Evolutionary conservation across 2,888 invertebrate species (phyloP).

Genomic region (Cantharis nigra): DNA sequence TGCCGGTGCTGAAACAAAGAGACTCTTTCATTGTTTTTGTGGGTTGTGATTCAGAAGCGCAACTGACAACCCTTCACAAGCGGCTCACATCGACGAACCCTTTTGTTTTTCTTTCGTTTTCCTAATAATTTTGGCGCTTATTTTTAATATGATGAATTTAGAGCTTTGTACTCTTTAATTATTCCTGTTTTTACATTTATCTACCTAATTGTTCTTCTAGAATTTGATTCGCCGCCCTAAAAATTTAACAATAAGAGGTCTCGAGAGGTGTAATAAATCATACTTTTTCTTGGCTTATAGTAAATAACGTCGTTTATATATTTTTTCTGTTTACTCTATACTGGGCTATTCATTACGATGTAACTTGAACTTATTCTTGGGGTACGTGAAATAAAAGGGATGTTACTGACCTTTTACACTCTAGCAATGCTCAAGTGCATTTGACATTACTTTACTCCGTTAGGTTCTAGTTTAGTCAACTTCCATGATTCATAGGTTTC

Average conservation of each 20-base stretch:
- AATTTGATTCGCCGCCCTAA: slow-evolving; percentile 40
- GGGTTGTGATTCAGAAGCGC: slow-evolving; percentile 50
- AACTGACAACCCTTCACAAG: slow-evolving; percentile 56
- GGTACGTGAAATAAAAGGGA: slow-evolving; percentile 29
- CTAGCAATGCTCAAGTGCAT: neutral
- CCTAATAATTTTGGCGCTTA: slow-evolving; percentile 55
- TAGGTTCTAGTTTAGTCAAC: neutral
- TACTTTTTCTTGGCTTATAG: slow-evolving; percentile 47
- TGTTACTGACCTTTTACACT: slow-evolving; percentile 4
- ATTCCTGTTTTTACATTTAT: slow-evolving; percentile 58
- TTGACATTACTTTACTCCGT: neutral
- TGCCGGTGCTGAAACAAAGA: slow-evolving; percentile 50
- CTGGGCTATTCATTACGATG: slow-evolving; percentile 44
- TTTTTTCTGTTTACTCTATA: slow-evolving; percentile 44
- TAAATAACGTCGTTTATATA: slow-evolving; percentile 40
- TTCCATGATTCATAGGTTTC: neutral
- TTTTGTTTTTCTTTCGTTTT: slow-evolving; percentile 56
- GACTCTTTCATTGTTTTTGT: slow-evolving; percentile 58
- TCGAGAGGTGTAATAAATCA: slow-evolving; percentile 56
- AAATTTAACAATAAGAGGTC: slow-evolving; percentile 48
- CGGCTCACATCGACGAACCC: slow-evolving; percentile 46
- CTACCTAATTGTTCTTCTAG: slow-evolving; percentile 58
- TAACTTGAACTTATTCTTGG: slow-evolving; percentile 45
- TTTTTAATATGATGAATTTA: slow-evolving; percentile 58
- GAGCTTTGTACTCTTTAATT: slow-evolving; percentile 58